These are phyloP conservation scores for Chironomus tentans DNA, from an alignment of 2,888 invertebrate species.

Conservation along the genomic window DNA sequence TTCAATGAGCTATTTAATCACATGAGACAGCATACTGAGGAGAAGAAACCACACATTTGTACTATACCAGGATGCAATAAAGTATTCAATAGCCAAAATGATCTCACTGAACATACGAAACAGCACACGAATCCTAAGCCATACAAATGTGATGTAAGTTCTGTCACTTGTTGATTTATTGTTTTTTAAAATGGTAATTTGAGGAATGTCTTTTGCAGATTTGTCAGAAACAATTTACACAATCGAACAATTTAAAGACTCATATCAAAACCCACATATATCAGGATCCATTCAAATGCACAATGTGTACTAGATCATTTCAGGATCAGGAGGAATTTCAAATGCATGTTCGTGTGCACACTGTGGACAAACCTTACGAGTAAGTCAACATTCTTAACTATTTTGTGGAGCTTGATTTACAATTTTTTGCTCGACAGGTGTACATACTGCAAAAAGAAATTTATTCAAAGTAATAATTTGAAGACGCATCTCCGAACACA, in stretches of 20 bases:
- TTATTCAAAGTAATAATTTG: constrained; percentile 21
- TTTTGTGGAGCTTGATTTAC: too few species aligned
- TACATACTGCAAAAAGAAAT: constrained; percentile 17
- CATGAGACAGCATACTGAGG: constrained; percentile 20
- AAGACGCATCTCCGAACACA: constrained; percentile 21
- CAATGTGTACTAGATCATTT: constrained; percentile 20
- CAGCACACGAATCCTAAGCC: constrained; percentile 20
- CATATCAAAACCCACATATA: constrained; percentile 26
- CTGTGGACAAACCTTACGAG: constrained; percentile 21
- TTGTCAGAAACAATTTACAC: constrained; percentile 26
- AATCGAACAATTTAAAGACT: constrained; percentile 25
- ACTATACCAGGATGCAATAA: constrained; percentile 8
- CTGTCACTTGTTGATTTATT: neutral
- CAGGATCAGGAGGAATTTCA: constrained; percentile 21
- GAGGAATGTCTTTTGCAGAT: neutral
- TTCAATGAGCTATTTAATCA: constrained; percentile 23
- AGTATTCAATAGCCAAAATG: constrained; percentile 13
- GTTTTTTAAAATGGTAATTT: neutral
- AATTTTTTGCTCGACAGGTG: neutral
- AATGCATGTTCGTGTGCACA: constrained; percentile 16
- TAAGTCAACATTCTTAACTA: too few species aligned
- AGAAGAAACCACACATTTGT: constrained; percentile 15
- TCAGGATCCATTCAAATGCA: constrained; percentile 22
- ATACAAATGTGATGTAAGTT: constrained; percentile 21
- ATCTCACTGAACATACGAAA: constrained; percentile 18